Base-by-base conservation (phyloP, 1,140 invertebrate species). In the Berghia stephanieae region DNA sequence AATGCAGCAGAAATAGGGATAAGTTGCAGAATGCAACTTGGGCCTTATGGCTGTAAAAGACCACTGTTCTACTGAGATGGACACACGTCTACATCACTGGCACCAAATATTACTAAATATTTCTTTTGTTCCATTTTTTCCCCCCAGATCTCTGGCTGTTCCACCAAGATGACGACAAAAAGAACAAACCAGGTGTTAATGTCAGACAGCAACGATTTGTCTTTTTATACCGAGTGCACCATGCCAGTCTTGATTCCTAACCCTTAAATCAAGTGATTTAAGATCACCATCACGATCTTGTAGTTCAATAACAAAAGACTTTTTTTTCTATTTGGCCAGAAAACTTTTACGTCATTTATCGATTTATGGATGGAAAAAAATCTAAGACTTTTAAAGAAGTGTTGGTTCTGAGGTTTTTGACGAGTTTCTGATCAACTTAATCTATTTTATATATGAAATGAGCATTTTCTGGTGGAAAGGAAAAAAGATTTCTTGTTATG, bases 141-240 rank as follows among this genome's bases (percentile, higher is more conserved):
- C 38, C n/a, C n/a, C n/a, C n/a, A 63, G 57, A 21, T 63, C 57
- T 63, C 57, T 63, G 57, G 38, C 57, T 63, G 57, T 63, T 63
- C 57, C 57, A 34, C 38, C 57, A 63, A 63, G 57, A 34, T 63
- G 57, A 63, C 38, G 57, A 27, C 31, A 3, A 57, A 3, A 57
- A 21, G 18, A 55, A 55, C 31, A 18, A 55, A 55, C n/a, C n/a
- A n/a, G n/a, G n/a, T n/a, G n/a, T n/a, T n/a, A n/a, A n/a, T n/a
- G 18, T 16, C 31, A 4, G 21, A 55, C 52, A 13, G 46, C 57
- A 24, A 31, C 27, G n/a, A 63, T 63, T 2, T 2, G 55, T n/a
- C n/a, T 10, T 49, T 13, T 49, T n/a, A 13, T 49, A 49, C n/a
- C 10, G n/a, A 49, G 52, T 27, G 21, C 31, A 24, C 52, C 31